Evolutionary conservation across 2,888 invertebrate species (phyloP).

Genomic region (Ommatoiulus sabulosus): DNA sequence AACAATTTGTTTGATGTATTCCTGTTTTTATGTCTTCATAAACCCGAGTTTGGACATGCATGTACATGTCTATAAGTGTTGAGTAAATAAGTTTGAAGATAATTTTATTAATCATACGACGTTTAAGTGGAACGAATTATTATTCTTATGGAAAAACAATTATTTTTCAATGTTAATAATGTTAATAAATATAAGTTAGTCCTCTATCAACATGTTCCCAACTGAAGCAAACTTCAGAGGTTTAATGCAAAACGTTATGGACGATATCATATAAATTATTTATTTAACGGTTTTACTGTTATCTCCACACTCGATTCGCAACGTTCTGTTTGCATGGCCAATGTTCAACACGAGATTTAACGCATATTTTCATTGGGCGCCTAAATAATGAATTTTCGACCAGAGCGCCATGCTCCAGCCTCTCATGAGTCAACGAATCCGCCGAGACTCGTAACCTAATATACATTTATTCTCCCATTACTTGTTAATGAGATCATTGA

Average conservation of each 20-base stretch:
- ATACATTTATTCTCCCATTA: neutral
- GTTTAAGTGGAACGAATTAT: no score
- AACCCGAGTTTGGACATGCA: no score
- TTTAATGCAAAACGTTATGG: neutral
- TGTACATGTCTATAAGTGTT: no score
- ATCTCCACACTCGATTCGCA: neutral
- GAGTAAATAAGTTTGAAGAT: no score
- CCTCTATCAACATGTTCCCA: no score
- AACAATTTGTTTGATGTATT: no score
- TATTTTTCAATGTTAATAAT: no score
- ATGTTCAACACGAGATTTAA: neutral
- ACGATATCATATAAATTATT: neutral
- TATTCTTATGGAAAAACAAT: no score
- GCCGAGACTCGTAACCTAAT: neutral
- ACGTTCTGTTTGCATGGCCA: neutral
- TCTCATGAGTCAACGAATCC: slow-evolving; percentile 29
- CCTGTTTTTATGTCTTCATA: no score
- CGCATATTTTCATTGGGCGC: slow-evolving; percentile 7
- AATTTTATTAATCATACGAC: no score
- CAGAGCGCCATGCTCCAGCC: neutral
- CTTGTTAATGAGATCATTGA: slow-evolving; percentile 27
- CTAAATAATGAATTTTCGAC: slow-evolving; percentile 27
- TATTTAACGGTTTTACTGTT: neutral
- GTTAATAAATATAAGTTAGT: no score
- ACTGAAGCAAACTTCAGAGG: neutral